phyloP scores from a whole-genome alignment of 2,888 invertebrate species.

The Spialia ferax region DNA sequence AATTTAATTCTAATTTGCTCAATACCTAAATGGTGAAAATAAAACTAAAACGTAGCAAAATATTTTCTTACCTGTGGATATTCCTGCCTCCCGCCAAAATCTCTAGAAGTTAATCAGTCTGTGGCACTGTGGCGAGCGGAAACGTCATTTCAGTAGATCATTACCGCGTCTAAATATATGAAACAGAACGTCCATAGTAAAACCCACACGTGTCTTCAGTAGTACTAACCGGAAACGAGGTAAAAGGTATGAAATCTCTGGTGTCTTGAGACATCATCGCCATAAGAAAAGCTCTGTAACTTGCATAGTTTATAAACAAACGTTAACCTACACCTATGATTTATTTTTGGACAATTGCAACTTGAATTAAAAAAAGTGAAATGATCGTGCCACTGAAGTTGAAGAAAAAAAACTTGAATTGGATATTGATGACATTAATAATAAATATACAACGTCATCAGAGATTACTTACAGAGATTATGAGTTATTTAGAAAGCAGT shows the following conservation, averaged over 20 bases:
- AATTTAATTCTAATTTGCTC: too few relatives aligned
- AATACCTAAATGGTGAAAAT: too few relatives aligned
- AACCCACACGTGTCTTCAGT: constrained; percentile 26
- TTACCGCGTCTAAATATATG: constrained; percentile 47
- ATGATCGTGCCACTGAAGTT: too few relatives aligned
- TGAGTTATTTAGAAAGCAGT: too few relatives aligned
- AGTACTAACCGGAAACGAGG: constrained; percentile 30
- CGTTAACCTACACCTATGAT: neutral
- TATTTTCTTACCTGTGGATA: neutral
- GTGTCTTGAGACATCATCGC: neutral
- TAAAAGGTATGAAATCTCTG: constrained; percentile 26
- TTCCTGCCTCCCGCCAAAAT: neutral
- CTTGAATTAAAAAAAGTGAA: too few relatives aligned
- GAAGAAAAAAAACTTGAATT: neutral
- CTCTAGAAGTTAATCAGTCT: constrained; percentile 45
- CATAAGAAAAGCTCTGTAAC: neutral
- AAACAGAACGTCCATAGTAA: constrained; percentile 31
- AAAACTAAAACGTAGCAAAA: too few relatives aligned
- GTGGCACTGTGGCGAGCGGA: constrained; percentile 47
- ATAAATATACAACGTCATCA: too few relatives aligned
- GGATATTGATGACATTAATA: too few relatives aligned
- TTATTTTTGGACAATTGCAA: neutral
- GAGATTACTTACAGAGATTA: too few relatives aligned
- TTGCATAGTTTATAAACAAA: neutral
- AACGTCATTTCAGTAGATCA: constrained; percentile 52